These are phyloP conservation scores for Asobara japonica DNA, from an alignment of 1,140 invertebrate species.

Conservation along the genomic window DNA sequence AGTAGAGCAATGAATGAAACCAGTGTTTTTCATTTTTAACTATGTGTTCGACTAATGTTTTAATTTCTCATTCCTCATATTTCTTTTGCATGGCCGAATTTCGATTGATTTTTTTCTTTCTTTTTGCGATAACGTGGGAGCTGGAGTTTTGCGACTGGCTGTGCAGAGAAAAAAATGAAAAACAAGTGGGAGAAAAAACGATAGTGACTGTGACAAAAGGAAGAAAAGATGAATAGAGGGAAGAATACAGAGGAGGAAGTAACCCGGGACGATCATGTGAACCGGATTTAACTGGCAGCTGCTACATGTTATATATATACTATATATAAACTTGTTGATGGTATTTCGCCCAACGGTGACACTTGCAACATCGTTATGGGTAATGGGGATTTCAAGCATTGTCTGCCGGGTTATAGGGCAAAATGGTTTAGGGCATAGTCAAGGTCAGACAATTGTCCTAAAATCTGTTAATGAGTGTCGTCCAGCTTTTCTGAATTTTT, in stretches of 20 bases:
- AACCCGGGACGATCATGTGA: conserved; percentile 46
- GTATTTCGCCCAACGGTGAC: neutral
- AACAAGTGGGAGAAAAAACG: conserved; percentile 1
- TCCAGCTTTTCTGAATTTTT: too few species aligned
- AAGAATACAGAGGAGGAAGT: conserved; percentile 20
- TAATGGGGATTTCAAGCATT: too few species aligned
- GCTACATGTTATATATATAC: conserved; percentile 7
- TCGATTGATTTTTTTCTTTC: conserved; percentile 13
- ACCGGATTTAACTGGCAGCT: conserved; percentile 50
- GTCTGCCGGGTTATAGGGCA: too few species aligned
- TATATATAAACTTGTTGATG: neutral
- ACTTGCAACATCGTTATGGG: neutral
- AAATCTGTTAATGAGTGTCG: too few species aligned
- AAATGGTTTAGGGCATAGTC: too few species aligned
- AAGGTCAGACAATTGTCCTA: too few species aligned
- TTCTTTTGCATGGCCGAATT: neutral
- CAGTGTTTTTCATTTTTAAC: conserved; percentile 42
- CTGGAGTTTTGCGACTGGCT: neutral
- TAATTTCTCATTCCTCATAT: neutral
- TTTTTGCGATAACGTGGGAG: neutral
- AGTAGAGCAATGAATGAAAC: conserved; percentile 45
- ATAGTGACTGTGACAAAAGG: conserved; percentile 5
- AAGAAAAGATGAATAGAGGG: conserved; percentile 4
- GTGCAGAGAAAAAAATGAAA: neutral
- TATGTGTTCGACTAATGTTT: conserved; percentile 14